phyloP scores from a whole-genome alignment of 92 coral and sea anemone genomes.

The Diadumene lineata region DNA sequence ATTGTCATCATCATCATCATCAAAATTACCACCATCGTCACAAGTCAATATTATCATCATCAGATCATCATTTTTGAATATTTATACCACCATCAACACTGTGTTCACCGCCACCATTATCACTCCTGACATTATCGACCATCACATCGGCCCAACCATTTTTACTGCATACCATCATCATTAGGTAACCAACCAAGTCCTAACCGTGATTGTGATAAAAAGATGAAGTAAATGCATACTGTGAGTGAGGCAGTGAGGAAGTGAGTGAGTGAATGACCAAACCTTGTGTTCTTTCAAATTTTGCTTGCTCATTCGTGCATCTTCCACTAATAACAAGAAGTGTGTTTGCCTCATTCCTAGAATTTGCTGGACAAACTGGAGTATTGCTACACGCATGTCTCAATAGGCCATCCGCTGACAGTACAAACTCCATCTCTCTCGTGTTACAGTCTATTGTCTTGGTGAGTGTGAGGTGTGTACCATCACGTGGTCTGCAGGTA shows the following conservation, averaged over 20 bases:
- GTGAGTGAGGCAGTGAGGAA: no score
- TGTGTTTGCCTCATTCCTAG: slow-evolving; percentile 20
- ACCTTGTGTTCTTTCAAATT: slow-evolving; percentile 44
- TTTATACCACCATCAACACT: no score
- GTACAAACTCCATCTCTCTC: slow-evolving; percentile 20
- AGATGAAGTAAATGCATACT: no score
- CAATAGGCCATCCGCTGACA: slow-evolving; percentile 33
- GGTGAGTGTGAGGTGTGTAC: slow-evolving; percentile 20
- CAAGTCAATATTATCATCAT: not conserved
- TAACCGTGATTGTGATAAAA: no score
- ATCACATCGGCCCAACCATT: not conserved
- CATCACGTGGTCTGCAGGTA: slow-evolving; percentile 31
- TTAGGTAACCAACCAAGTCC: no score
- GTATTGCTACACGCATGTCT: slow-evolving; percentile 37
- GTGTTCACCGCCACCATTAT: not conserved
- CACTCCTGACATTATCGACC: not conserved
- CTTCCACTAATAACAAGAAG: slow-evolving; percentile 14
- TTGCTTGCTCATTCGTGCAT: slow-evolving; percentile 22
- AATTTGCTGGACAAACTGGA: slow-evolving; percentile 33
- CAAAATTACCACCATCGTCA: not conserved
- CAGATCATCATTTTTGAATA: no score
- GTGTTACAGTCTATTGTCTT: slow-evolving; percentile 11
- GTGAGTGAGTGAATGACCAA: no score
- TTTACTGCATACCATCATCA: not conserved
- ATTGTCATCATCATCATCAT: not conserved